Conservation (phyloP, 2,797 vertebrate species). For the Malacoraja senta region DNA sequence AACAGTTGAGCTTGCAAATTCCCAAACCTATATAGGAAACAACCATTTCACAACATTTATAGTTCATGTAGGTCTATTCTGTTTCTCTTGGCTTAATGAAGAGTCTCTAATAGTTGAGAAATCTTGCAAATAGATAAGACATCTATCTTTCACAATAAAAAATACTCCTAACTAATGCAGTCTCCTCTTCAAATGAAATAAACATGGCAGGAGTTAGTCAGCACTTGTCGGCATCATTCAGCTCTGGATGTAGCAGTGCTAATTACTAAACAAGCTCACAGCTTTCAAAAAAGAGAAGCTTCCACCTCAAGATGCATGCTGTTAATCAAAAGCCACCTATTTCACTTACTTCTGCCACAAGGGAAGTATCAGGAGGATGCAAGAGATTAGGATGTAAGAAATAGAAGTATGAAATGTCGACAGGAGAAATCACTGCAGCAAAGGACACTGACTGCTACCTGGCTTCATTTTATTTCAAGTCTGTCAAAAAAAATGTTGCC, state of each 20-base stretch:
- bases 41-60: not conserved
- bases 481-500: not conserved
- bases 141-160: not conserved
- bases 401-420: not conserved
- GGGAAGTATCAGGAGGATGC: not conserved
- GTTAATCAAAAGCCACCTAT: not conserved
- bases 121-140: not conserved
- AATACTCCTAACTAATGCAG: not conserved
- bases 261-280: not conserved
- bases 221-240: not conserved
- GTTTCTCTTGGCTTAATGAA: not conserved
- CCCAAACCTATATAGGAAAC: not conserved
- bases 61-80: not conserved
- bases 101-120: not conserved
- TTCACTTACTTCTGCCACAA: not conserved
- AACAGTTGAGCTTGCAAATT: not conserved
- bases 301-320: not conserved
- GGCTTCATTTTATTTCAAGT: not conserved
- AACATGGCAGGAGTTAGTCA: not conserved
- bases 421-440: not conserved
- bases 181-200: not conserved
- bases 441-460: not conserved
- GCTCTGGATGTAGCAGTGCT: not conserved
- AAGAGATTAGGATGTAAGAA: not conserved
- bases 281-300: not conserved